Conservation (phyloP, 1,140 invertebrate species). For the Reticulitermes speratus region DNA sequence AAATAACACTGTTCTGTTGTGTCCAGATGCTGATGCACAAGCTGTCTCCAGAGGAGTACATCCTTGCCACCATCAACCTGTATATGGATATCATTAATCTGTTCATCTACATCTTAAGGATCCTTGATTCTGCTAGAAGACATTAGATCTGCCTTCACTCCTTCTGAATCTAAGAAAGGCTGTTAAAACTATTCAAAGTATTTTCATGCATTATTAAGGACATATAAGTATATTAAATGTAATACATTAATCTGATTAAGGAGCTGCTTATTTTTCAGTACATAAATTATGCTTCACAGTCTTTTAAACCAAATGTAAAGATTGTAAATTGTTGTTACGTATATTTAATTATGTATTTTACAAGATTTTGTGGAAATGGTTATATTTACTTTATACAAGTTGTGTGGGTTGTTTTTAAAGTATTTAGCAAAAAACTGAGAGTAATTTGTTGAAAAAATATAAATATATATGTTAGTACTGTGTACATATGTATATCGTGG, state of each 20-base stretch:
- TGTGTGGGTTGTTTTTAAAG: too few species aligned
- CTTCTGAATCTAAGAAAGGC: not conserved
- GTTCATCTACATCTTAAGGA: slow-evolving; percentile 78
- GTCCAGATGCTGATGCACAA: slow-evolving; percentile 65
- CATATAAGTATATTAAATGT: slow-evolving; percentile 6
- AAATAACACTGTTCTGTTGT: slow-evolving; percentile 20
- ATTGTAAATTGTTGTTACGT: too few species aligned
- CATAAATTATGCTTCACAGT: too few species aligned
- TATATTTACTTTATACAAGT: too few species aligned
- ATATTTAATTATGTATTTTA: too few species aligned
- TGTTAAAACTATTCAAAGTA: not conserved
- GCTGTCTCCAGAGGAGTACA: slow-evolving; percentile 75
- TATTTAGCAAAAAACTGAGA: too few species aligned
- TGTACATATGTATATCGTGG: too few species aligned
- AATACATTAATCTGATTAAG: not conserved
- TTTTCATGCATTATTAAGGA: not conserved
- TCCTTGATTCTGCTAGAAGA: slow-evolving; percentile 56
- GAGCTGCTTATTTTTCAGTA: too few species aligned
- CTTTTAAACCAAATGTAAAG: too few species aligned
- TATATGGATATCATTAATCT: slow-evolving; percentile 87
- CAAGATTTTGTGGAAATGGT: too few species aligned
- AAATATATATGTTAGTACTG: too few species aligned
- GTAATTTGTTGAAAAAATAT: too few species aligned
- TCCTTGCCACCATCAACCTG: slow-evolving; percentile 76
- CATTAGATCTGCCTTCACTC: slow-evolving; percentile 36